Base-by-base conservation (phyloP, 2,888 invertebrate species). In the Platycheirus albimanus region DNA sequence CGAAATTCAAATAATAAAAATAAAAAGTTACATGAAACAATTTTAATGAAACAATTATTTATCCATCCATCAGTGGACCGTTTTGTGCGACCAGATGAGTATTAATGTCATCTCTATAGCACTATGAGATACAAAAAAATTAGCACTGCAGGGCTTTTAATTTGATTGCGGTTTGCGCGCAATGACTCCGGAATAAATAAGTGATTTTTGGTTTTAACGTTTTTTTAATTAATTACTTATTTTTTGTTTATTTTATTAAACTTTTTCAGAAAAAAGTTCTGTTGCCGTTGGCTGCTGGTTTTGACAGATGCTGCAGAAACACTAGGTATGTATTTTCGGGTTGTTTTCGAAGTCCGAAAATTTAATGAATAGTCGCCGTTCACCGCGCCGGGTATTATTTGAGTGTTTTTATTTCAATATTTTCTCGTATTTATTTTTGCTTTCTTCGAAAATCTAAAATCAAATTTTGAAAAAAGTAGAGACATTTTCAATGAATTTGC, bases 1-100 rank as follows among this genome's bases (percentile, higher is more conserved):
- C 36, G 58, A 38, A 47, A 24, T 24, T 24, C 24, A 28, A 41
- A 28, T 15, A 38, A 30, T 24, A 63, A 61, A 43, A 41, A 13
- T 11, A 15, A 54, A 63, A 45, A 41, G 15, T 43, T 19, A 58
- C 8, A 61, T 47, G 70, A 51, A 80, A 58, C 58, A 30, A 54
- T 71, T 81, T 76, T 76, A 76, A 63, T 81, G 66, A 76, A 81
- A 71, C 81, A 76, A 76, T 81, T 76, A 76, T 76, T 76, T 76
- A 54, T 66, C 71, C 47, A 77, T 81, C 66, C 49, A 76, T 76
- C 76, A 71, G 52, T 41, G 28, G 71, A 67, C 2, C 11, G 30
- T 45, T 45, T 52, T 67, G 47, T 61, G 52, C 38, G 61, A 67
- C 36, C 56, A 45, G 64, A 15, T 52, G 51, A 67, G 17, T 38